These are phyloP conservation scores for Cyanocitta stelleri DNA, from an alignment of 2,113 vertebrate genomes.

Conservation along the genomic window DNA sequence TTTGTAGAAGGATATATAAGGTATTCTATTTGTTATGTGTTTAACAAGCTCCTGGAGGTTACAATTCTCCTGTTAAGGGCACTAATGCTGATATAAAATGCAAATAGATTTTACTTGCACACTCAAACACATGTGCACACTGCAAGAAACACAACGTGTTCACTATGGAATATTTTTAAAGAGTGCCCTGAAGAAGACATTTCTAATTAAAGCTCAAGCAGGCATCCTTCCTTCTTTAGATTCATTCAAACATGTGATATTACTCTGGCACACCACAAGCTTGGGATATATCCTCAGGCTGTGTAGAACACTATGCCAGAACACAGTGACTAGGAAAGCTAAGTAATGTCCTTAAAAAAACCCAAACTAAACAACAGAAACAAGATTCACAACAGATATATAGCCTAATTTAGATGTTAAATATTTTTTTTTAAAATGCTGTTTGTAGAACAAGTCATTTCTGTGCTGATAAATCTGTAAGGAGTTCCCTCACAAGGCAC, in stretches of 20 bases:
- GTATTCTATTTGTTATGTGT: background rate
- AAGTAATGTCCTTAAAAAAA: background rate
- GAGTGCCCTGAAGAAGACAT: background rate
- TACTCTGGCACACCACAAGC: background rate
- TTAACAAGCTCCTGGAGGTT: background rate
- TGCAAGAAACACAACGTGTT: background rate
- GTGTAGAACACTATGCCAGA: background rate
- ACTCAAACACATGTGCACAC: fast-evolving
- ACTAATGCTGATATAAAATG: background rate
- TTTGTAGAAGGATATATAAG: background rate
- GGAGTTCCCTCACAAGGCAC: background rate
- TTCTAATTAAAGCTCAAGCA: background rate
- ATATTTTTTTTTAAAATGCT: background rate
- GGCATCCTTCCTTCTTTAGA: background rate
- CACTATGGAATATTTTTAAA: background rate
- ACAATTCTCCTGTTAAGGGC: background rate
- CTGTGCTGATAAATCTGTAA: background rate
- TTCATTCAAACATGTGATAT: background rate
- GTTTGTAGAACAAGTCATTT: background rate
- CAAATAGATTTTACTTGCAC: background rate
- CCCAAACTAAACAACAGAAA: background rate
- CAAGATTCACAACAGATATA: background rate
- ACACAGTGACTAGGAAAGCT: background rate
- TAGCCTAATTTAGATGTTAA: background rate
- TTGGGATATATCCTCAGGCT: background rate